Conservation (phyloP, 2,888 invertebrate genomes). For the Polia nebulosa region DNA sequence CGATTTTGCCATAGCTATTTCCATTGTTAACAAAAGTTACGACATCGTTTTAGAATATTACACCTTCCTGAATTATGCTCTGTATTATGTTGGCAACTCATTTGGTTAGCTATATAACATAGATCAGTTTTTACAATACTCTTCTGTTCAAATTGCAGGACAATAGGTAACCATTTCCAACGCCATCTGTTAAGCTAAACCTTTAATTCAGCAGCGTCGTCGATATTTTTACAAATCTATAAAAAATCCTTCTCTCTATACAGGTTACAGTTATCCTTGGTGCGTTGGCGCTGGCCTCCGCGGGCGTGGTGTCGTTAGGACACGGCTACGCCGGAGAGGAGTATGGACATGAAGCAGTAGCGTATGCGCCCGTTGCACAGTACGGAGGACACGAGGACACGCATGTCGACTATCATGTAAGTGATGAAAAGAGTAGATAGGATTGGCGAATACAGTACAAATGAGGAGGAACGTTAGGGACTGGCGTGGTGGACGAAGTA, state of each 20-base stretch:
- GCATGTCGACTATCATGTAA: slow-evolving; percentile 88
- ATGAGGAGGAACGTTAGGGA: not conserved
- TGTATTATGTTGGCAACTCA: not conserved
- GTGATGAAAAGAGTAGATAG: too few relatives aligned
- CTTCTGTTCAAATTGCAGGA: not conserved
- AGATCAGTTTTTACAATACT: not conserved
- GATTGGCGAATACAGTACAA: not conserved
- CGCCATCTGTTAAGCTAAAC: not conserved
- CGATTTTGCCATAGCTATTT: not conserved
- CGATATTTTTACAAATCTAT: not conserved
- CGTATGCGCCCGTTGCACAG: slow-evolving; percentile 83
- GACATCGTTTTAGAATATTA: not conserved
- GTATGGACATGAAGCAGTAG: slow-evolving; percentile 84
- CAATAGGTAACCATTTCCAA: too few relatives aligned
- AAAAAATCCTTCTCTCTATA: slow-evolving; percentile 24
- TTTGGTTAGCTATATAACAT: not conserved
- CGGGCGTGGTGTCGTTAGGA: slow-evolving; percentile 82
- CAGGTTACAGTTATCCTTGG: slow-evolving; percentile 86
- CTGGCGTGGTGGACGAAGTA: not conserved
- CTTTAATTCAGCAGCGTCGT: not conserved
- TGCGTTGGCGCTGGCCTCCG: slow-evolving; percentile 84
- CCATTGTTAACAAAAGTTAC: not conserved
- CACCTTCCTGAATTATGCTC: not conserved
- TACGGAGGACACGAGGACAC: slow-evolving; percentile 85
- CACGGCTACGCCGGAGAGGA: slow-evolving; percentile 83